These are phyloP conservation scores for Pteromalus puparum DNA, from an alignment of 1,140 invertebrate species.

Conservation along the genomic window DNA sequence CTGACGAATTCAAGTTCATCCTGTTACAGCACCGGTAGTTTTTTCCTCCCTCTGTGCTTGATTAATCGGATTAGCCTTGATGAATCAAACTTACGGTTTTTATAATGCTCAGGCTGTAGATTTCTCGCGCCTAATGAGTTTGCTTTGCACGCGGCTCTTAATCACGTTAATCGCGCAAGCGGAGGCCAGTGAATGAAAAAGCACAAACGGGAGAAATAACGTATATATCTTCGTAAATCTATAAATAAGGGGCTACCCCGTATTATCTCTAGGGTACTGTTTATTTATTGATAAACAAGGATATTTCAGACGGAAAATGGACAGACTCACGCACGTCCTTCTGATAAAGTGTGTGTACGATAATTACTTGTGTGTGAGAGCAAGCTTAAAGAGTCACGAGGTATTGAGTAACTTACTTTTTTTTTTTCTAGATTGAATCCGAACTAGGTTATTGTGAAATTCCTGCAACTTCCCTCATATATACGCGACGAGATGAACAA, in stretches of 20 bases:
- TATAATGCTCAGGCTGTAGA: not conserved
- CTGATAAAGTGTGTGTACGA: too few species aligned
- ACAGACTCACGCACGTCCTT: too few species aligned
- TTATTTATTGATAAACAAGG: not conserved
- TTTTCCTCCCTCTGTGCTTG: not conserved
- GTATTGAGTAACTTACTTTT: not conserved
- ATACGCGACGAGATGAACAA: slow-evolving; percentile 3
- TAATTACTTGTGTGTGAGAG: too few species aligned
- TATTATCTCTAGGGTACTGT: not conserved
- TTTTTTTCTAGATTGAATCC: slow-evolving; percentile 14
- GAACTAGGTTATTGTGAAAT: slow-evolving; percentile 11
- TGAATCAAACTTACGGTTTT: not conserved
- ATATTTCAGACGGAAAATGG: too few species aligned
- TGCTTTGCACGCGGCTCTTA: not conserved
- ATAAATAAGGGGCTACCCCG: not conserved
- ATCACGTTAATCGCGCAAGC: not conserved
- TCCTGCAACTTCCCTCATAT: not conserved
- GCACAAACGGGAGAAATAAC: not conserved
- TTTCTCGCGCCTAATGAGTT: not conserved
- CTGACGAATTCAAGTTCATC: slow-evolving; percentile 19
- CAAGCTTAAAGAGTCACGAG: too few species aligned
- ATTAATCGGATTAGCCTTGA: slow-evolving; percentile 20
- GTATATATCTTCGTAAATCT: not conserved
- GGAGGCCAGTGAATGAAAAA: not conserved
- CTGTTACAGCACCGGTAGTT: not conserved